Evolutionary conservation across 2,113 vertebrate species (phyloP), one percentile per base, ranked within the genome.

Genomic region (Apaloderma vittatum): DNA sequence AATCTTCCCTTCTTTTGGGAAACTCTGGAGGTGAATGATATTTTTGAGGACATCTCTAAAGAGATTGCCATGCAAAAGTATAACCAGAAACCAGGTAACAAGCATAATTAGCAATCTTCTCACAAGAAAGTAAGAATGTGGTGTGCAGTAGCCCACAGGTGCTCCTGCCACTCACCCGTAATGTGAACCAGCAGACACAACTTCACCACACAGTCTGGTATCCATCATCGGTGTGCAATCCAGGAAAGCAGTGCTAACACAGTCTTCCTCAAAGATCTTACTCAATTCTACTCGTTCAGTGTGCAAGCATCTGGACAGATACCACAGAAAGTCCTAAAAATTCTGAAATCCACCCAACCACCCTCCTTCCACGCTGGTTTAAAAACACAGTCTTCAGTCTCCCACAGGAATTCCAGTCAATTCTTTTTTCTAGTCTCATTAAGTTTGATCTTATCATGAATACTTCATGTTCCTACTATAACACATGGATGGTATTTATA

Each of bases 281-380:
- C 18, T 54, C 30, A 66, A 62, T 7, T 2, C 2, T 1, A 1
- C 8, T 54, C 49, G 48, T 59, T 68, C 7, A 4, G 4, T 26
- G 8, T 49, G 26, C 29, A 70, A 73, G 9, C 4, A 51, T 81
- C 36, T 45, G 20, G 22, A 57, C 16, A 57, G 34, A 54, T 24
- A 86, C 3, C 0, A 2, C 8, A 84, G 15, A 13, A 37, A 45
- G 29, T 20, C 23, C 40, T 74, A 40, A 70, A 62, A 73, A 37
- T 24, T 27, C 20, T 29, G 34, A 93, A 57, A 6, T 51, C 34
- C 48, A 16, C 36, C 40, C 23, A 49, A 22, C 6, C 7, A 48
- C 7, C 0, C 0, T 72, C 4, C 7, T 84, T 3, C 29, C 26
- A 29, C 16, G 17, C 7, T 29, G 76, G 4, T 65, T 83, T 68